Percentiles rank a stretch among this genome's conserved stretches.
These are phyloP conservation scores for Chionis minor DNA, from an alignment of 2,113 vertebrate species.

Conservation along the genomic window DNA sequence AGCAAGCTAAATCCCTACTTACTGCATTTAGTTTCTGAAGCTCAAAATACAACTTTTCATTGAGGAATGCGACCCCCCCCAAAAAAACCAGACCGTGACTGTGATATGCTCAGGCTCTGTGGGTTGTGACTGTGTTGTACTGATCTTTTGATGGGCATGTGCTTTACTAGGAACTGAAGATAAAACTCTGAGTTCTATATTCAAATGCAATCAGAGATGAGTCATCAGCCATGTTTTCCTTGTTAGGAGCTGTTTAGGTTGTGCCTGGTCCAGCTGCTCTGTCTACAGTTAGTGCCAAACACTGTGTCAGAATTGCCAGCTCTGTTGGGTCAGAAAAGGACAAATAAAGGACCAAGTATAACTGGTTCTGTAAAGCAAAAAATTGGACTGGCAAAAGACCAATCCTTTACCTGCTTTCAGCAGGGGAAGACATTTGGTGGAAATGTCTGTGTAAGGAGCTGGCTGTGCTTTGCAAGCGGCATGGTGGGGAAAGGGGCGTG, in stretches of 20 bases:
- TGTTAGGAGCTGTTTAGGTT: slow-evolving; percentile 17
- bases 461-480: background rate
- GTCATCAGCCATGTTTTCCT: slow-evolving; percentile 9
- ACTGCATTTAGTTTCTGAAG: background rate
- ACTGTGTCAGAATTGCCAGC: background rate
- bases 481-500: background rate
- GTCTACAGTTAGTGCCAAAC: background rate
- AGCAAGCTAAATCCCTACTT: background rate
- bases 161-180: background rate
- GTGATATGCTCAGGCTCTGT: background rate
- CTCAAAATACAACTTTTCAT: background rate
- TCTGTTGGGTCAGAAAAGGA: slow-evolving; percentile 20
- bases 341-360: background rate
- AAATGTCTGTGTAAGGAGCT: background rate
- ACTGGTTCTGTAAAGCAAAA: background rate
- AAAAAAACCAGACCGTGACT: accelerated
- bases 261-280: slow-evolving; percentile 26
- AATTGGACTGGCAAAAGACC: background rate
- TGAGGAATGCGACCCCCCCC: background rate
- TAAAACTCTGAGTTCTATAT: background rate
- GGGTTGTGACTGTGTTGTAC: background rate
- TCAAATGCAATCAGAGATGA: background rate
- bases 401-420: background rate
- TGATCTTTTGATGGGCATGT: background rate
- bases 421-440: background rate